Evolutionary conservation across 2,797 vertebrate species (phyloP).

Genomic region (Girardinus metallicus): DNA sequence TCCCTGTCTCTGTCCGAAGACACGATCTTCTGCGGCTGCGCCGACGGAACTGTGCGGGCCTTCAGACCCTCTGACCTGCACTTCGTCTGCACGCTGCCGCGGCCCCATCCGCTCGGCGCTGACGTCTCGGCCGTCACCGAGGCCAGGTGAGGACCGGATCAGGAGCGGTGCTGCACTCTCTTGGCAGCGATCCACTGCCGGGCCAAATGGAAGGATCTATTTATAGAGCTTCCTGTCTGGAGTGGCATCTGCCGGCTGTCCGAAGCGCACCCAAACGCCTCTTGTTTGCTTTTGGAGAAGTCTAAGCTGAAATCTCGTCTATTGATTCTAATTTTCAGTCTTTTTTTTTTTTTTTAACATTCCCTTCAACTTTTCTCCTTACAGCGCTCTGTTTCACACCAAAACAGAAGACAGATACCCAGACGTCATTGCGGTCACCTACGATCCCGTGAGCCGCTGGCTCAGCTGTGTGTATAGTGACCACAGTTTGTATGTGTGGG

Average conservation of each 20-base stretch:
- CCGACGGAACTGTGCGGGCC: conserved; percentile 89
- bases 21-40: conserved; percentile 94
- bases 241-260: neutral
- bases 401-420: conserved; percentile 83
- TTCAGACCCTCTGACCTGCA: conserved; percentile 89
- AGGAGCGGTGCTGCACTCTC: conserved; percentile 5
- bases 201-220: conserved; percentile 19
- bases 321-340: neutral
- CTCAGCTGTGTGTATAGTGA: conserved; percentile 95
- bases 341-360: too few relatives aligned
- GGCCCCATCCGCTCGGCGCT: conserved; percentile 87
- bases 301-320: neutral
- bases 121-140: conserved; percentile 85
- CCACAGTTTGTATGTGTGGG: conserved; percentile 98
- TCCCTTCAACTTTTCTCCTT: neutral
- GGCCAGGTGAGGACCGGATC: conserved; percentile 83
- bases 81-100: conserved; percentile 89
- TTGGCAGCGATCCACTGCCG: conserved; percentile 35
- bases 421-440: conserved; percentile 89
- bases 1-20: conserved; percentile 92
- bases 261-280: neutral
- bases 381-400: conserved; percentile 84
- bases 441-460: conserved; percentile 89
- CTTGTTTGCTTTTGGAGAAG: neutral
- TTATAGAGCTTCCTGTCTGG: conserved; percentile 37